These are phyloP conservation scores for Callithrix jacchus DNA, from an alignment of 2,113 vertebrate species.

Conservation along the genomic window DNA sequence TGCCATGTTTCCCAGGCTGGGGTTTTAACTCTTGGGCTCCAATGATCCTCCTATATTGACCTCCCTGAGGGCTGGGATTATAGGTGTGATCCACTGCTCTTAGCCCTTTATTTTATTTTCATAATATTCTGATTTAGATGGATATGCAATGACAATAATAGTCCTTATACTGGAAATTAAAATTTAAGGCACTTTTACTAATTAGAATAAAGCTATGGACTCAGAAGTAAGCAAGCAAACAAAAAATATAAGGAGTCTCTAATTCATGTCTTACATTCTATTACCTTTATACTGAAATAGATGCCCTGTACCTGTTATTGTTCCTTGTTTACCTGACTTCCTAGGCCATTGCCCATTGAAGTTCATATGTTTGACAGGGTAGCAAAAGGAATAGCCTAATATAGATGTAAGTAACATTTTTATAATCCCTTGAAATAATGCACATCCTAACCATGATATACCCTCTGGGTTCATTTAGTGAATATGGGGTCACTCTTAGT, in stretches of 20 bases:
- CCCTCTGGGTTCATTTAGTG: neutral
- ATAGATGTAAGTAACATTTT: neutral
- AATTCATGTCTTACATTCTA: neutral
- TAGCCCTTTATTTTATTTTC: neutral
- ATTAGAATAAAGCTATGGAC: neutral
- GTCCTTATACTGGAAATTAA: neutral
- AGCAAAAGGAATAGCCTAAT: neutral
- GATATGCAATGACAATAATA: neutral
- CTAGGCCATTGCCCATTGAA: neutral
- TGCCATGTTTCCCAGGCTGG: no score
- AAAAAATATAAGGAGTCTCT: neutral
- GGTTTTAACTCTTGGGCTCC: no score
- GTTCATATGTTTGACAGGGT: neutral
- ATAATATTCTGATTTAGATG: neutral
- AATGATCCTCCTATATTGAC: no score
- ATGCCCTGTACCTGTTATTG: accelerated
- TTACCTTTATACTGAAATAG: neutral
- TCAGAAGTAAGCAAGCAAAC: neutral
- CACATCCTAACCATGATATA: neutral
- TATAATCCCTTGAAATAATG: neutral
- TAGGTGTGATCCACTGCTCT: no score
- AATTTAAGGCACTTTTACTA: neutral
- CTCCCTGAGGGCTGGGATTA: no score
- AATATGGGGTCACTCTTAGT: neutral
- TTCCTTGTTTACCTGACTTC: neutral